Evolutionary conservation across 2,113 vertebrate species (phyloP).

Genomic region (Piaya cayana): DNA sequence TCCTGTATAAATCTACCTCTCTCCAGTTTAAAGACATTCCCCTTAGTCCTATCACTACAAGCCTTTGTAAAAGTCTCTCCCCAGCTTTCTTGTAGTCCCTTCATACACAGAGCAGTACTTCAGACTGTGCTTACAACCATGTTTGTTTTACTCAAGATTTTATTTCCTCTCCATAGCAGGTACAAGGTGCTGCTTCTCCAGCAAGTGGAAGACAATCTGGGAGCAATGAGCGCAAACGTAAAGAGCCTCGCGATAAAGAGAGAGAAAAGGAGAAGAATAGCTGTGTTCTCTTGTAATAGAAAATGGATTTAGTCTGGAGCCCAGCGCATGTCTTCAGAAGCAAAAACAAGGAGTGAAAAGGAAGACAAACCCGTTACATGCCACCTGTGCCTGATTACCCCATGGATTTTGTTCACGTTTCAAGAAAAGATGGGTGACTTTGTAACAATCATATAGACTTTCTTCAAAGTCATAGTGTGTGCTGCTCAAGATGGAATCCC

Average conservation of each 20-base stretch:
- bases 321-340: conserved; percentile 63
- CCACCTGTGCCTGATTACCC: conserved; percentile 94
- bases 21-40: no score
- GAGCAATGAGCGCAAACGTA: conserved; percentile 88
- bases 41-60: no score
- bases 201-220: conserved; percentile 82
- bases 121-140: neutral
- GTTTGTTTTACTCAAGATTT: neutral
- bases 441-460: conserved; percentile 83
- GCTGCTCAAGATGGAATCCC: conserved; percentile 81
- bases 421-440: conserved; percentile 79
- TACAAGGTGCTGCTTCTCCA: conserved; percentile 80
- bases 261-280: conserved; percentile 87
- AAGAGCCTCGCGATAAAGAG: conserved; percentile 85
- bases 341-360: conserved; percentile 65
- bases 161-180: conserved; percentile 27
- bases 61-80: no score
- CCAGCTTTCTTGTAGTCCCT: no score
- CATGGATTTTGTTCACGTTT: conserved; percentile 76
- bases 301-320: conserved; percentile 63
- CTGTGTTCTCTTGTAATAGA: conserved; percentile 92
- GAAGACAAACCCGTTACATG: conserved; percentile 83
- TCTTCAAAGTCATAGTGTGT: conserved; percentile 80
- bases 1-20: no score
- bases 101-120: neutral